Conservation (phyloP, 2,113 vertebrate species). For the Heptranchias perlo region DNA sequence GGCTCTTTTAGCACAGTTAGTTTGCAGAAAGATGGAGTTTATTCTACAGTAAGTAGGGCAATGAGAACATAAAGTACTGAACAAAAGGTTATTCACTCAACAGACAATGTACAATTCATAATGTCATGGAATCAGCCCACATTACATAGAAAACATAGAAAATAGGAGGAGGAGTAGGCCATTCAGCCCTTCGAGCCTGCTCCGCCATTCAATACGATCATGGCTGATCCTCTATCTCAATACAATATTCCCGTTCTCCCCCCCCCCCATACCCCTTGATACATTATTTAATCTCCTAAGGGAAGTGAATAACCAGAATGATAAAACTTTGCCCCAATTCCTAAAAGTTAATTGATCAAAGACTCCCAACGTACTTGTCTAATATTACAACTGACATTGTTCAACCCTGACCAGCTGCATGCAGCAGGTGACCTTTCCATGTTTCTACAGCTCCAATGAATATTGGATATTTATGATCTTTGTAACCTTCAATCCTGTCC, state of each 20-base stretch:
- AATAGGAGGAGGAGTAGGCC: no score
- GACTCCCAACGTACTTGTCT: not conserved
- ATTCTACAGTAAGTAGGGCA: not conserved
- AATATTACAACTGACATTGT: not conserved
- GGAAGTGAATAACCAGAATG: not conserved
- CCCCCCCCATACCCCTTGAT: no score
- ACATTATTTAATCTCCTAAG: not conserved
- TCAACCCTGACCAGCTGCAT: not conserved
- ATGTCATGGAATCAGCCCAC: not conserved
- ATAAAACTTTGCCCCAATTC: not conserved
- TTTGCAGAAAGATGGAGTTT: not conserved
- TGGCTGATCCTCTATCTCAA: no score
- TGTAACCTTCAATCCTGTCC: not conserved
- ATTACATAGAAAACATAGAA: no score
- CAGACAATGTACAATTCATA: not conserved
- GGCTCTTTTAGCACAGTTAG: not conserved
- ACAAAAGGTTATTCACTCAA: not conserved
- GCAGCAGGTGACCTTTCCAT: no score
- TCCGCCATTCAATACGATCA: no score
- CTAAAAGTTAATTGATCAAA: not conserved
- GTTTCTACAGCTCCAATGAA: not conserved
- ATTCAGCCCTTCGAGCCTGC: no score
- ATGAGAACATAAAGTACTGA: not conserved
- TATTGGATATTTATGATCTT: not conserved
- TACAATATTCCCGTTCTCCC: no score